Percentiles rank a stretch among this genome's conserved stretches.
These are phyloP conservation scores for Acipenser ruthenus DNA, from an alignment of 2,797 vertebrate species.

Conservation along the genomic window DNA sequence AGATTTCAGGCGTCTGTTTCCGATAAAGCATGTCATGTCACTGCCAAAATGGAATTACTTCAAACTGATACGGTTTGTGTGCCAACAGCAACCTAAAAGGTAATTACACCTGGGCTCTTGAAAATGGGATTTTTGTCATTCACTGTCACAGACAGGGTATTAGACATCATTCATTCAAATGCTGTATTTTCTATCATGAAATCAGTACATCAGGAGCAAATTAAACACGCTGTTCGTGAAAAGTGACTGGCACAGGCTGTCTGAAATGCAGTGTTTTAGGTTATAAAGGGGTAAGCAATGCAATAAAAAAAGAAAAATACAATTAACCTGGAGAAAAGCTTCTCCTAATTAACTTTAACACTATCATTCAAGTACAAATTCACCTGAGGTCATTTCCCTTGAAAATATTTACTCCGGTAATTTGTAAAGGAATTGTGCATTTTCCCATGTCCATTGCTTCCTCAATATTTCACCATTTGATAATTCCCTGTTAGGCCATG, in stretches of 20 bases:
- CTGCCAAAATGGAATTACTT: not conserved
- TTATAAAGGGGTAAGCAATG: too few relatives aligned
- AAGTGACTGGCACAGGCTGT: not conserved
- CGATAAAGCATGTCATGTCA: not conserved
- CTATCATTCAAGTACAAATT: too few relatives aligned
- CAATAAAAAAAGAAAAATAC: too few relatives aligned
- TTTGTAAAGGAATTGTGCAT: too few relatives aligned
- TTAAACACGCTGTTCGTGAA: not conserved
- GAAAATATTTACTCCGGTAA: too few relatives aligned
- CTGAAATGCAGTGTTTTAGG: too few relatives aligned
- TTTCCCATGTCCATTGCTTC: too few relatives aligned
- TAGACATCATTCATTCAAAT: conserved; percentile 2
- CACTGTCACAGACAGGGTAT: not conserved
- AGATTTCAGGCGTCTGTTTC: not conserved
- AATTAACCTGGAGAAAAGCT: too few relatives aligned
- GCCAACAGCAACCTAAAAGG: not conserved
- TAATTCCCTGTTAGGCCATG: too few relatives aligned
- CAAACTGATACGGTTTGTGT: not conserved
- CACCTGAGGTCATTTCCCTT: too few relatives aligned
- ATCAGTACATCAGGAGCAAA: not conserved
- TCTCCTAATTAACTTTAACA: too few relatives aligned
- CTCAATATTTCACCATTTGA: too few relatives aligned
- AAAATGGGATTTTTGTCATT: conserved; percentile 1
- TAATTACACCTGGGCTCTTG: not conserved
- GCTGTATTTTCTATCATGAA: conserved; percentile 1